Percentiles rank a stretch among this genome's conserved stretches.
phyloP scores from a whole-genome alignment of 2,113 vertebrate genomes.

The Actinemys pallida region DNA sequence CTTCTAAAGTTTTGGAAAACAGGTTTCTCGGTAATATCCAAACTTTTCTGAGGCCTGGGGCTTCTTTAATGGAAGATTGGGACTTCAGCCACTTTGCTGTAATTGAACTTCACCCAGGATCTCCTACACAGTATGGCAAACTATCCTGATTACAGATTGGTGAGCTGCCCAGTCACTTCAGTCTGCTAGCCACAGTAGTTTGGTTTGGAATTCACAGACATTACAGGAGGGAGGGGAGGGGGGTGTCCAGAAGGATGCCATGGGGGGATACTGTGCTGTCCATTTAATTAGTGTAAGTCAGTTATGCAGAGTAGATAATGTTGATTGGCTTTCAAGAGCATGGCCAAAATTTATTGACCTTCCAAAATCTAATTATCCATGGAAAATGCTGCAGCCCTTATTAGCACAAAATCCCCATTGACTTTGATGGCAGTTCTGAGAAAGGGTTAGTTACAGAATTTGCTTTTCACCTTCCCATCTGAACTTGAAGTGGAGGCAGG shows the following conservation, averaged over 20 bases:
- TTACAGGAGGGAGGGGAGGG: background rate
- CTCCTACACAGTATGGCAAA: too few species aligned
- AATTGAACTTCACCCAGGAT: too few species aligned
- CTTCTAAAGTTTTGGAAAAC: background rate
- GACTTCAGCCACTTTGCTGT: background rate
- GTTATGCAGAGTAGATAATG: background rate
- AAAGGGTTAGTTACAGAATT: background rate
- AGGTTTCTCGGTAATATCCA: background rate
- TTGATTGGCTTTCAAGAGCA: background rate
- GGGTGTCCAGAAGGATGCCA: background rate
- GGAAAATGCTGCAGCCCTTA: background rate
- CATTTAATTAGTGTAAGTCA: background rate
- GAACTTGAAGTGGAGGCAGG: background rate
- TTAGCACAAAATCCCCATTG: background rate
- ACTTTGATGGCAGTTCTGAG: background rate
- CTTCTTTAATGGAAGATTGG: background rate
- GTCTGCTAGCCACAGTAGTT: background rate
- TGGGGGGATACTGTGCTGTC: background rate
- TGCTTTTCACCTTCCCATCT: background rate
- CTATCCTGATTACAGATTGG: background rate
- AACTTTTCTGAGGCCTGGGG: background rate
- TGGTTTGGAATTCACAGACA: background rate
- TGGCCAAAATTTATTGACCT: background rate
- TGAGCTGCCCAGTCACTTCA: background rate
- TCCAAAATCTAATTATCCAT: background rate